A percentile compares a stretch with the other conserved stretches of the same genome.
These are phyloP conservation scores for Hirudinaria manillensis DNA, from an alignment of 2,888 invertebrate species.

Conservation along the genomic window DNA sequence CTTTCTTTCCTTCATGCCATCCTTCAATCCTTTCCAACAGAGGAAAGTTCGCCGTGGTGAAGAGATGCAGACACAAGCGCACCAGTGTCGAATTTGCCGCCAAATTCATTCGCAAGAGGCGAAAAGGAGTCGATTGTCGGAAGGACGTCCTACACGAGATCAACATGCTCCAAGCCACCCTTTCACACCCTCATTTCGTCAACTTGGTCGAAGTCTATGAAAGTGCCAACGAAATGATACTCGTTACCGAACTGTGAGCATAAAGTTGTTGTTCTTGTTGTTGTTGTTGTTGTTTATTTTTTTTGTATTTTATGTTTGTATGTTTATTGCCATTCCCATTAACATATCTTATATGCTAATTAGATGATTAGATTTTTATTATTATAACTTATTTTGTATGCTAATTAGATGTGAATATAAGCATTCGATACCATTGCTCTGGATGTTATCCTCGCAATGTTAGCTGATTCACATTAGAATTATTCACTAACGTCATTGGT, in stretches of 20 bases:
- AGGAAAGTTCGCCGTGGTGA: slow-evolving; percentile 92
- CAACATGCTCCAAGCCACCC: slow-evolving; percentile 79
- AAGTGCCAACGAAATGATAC: slow-evolving; percentile 65
- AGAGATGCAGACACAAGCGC: slow-evolving; percentile 78
- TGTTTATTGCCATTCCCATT: too few relatives aligned
- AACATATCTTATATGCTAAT: too few relatives aligned
- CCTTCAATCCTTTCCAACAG: slow-evolving; percentile 60
- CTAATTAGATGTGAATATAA: too few relatives aligned
- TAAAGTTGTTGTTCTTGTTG: slow-evolving; percentile 34
- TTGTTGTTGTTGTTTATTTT: too few relatives aligned
- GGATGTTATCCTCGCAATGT: too few relatives aligned
- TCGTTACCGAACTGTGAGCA: slow-evolving; percentile 85
- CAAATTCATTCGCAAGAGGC: slow-evolving; percentile 80
- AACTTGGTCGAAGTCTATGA: slow-evolving; percentile 81
- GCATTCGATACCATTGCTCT: too few relatives aligned
- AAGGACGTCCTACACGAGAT: slow-evolving; percentile 87
- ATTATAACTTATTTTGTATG: too few relatives aligned
- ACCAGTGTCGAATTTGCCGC: slow-evolving; percentile 88
- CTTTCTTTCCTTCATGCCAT: too few relatives aligned
- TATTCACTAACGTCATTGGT: too few relatives aligned
- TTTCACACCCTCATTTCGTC: slow-evolving; percentile 73
- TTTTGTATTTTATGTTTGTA: too few relatives aligned
- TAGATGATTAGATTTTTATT: too few relatives aligned
- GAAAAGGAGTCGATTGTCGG: slow-evolving; percentile 69
- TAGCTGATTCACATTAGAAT: too few relatives aligned